Conservation (phyloP, 2,888 invertebrate species). For the Sacculina carcini region DNA sequence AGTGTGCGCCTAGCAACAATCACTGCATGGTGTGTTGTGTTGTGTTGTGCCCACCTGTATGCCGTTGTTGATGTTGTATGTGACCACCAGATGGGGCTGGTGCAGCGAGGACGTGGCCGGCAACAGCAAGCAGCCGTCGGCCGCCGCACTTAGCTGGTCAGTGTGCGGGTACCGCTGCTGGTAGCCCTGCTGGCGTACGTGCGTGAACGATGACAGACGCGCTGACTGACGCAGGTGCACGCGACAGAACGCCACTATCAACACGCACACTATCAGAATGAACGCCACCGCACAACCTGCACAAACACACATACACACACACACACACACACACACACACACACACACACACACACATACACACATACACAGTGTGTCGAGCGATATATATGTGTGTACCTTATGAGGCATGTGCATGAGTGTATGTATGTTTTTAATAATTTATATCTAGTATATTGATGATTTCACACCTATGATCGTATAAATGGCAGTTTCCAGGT, state of each 20-base stretch:
- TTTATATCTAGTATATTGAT: too few relatives aligned
- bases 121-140: slow-evolving; percentile 1
- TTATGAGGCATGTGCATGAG: too few relatives aligned
- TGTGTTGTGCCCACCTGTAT: slow-evolving; percentile 11
- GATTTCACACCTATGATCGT: slow-evolving; percentile 20
- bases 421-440: too few relatives aligned
- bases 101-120: background rate
- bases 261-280: slow-evolving; percentile 22
- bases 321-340: background rate
- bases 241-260: slow-evolving; percentile 23
- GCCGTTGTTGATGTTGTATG: slow-evolving; percentile 22
- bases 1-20: too few relatives aligned
- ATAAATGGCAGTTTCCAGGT: slow-evolving; percentile 23
- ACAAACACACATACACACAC: slow-evolving; percentile 7
- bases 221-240: slow-evolving; percentile 21
- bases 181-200: slow-evolving; percentile 15
- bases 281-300: slow-evolving; percentile 24
- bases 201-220: slow-evolving; percentile 7
- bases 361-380: too few relatives aligned
- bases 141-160: too few relatives aligned
- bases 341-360: background rate
- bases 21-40: slow-evolving; percentile 14
- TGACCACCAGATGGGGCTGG: slow-evolving; percentile 17
- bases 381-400: too few relatives aligned
- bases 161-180: slow-evolving; percentile 17